Base-by-base conservation (phyloP, 2,888 invertebrate genomes). In the Ptychoptera contaminata region DNA sequence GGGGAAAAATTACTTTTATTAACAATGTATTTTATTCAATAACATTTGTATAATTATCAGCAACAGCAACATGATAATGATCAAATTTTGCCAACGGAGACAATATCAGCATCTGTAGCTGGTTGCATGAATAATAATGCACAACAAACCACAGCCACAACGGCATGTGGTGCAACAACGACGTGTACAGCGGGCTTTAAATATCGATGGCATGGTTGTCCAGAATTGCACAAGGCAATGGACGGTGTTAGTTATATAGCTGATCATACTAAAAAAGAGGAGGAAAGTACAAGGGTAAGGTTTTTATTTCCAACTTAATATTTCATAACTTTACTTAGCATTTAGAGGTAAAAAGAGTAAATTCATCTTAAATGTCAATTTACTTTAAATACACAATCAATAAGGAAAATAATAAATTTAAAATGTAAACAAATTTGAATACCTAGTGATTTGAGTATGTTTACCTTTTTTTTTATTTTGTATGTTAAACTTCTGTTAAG, bases 161-260 rank as follows among this genome's bases (percentile, higher is more conserved):
- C 61, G 53, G 58, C 58, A 40, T 37, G 31, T 31, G 8, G 15
- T 12, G 12, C 31, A 10, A 40, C 7, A 31, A 42, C 34, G 12
- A 10, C 42, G 34, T 15, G 34, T 35, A n/a, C 15, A n/a, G 23
- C 29, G 16, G 23, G n/a, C n/a, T 14, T 37, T 30, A 71, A 77
- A 53, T 79, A 81, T 54, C 76, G 83, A 56, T 88, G 88, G 87
- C 85, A 86, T 63, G 80, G 81, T 62, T 91, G 90, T 66, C 88
- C 90, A 37, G 91, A 91, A 67, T 76, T 91, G 53, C 84, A 86
- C 67, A 88, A 88, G 66, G 91, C 91, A 56, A 88, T 90, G 65
- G 88, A 90, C 63, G 90, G 90, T 51, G 87, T 91, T 53, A 77
- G 83, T 58, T 91, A 87, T 63, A 91, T 91, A 58, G 91, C 91